A percentile compares a stretch with the other conserved stretches of the same genome.
phyloP scores from a whole-genome alignment of 1,140 invertebrate species.

The Drosophila yakuba region DNA sequence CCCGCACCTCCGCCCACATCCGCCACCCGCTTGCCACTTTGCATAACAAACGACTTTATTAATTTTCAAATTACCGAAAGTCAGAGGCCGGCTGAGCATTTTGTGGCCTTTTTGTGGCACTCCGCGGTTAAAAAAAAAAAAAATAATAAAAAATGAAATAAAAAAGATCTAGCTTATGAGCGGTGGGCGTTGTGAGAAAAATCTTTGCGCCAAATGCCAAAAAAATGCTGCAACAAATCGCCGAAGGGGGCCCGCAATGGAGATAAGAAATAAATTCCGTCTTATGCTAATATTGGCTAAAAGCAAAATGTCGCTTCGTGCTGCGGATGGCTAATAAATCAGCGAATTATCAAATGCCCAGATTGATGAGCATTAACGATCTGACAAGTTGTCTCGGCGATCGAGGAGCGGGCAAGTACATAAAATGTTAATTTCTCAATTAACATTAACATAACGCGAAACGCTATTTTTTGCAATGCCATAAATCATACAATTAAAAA shows the following conservation, averaged over 20 bases:
- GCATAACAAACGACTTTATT: slow-evolving; percentile 84
- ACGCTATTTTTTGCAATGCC: slow-evolving; percentile 69
- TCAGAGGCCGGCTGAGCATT: slow-evolving; percentile 79
- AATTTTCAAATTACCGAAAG: slow-evolving; percentile 83
- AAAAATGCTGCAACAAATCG: slow-evolving; percentile 50
- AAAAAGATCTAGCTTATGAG: slow-evolving; percentile 35
- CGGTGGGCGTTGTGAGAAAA: slow-evolving; percentile 79
- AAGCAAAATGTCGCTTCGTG: slow-evolving; percentile 81
- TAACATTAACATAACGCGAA: slow-evolving; percentile 71
- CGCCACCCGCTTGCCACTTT: slow-evolving; percentile 72
- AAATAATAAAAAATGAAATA: not conserved
- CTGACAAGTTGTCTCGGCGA: slow-evolving; percentile 47
- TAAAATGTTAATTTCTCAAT: slow-evolving; percentile 80
- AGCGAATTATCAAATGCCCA: slow-evolving; percentile 71
- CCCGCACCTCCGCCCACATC: slow-evolving; percentile 51
- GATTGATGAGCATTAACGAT: slow-evolving; percentile 73
- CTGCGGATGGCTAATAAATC: slow-evolving; percentile 69
- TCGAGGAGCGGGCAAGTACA: slow-evolving; percentile 22
- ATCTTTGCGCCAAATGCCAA: slow-evolving; percentile 62
- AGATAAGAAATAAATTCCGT: slow-evolving; percentile 58
- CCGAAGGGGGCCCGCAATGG: slow-evolving; percentile 32
- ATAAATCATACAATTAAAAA: slow-evolving; percentile 83
- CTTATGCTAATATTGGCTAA: slow-evolving; percentile 80
- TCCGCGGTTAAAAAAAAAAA: slow-evolving; percentile 40
- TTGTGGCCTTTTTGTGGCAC: slow-evolving; percentile 79